phyloP scores from a whole-genome alignment of 2,888 invertebrate genomes.

The Eugnorisma glareosa region DNA sequence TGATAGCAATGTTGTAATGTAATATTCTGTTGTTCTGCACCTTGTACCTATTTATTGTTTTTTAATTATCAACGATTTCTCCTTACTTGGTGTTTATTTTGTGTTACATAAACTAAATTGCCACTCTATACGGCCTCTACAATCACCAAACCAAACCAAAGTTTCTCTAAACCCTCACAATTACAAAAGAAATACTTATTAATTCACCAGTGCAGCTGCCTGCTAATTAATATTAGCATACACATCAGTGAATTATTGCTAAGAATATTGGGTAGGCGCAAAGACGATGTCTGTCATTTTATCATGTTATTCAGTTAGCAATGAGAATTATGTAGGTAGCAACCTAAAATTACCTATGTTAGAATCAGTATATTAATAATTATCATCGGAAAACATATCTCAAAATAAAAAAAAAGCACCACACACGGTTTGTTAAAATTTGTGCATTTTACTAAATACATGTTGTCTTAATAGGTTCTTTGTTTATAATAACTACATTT shows the following conservation, averaged over 20 bases:
- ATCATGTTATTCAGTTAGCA: background rate
- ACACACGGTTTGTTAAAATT: background rate
- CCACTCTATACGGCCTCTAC: no score
- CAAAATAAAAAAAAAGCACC: background rate
- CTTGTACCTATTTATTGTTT: background rate
- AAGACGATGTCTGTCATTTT: background rate
- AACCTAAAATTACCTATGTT: background rate
- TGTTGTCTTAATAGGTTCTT: background rate
- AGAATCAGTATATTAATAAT: background rate
- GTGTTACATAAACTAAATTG: no score
- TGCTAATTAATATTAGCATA: background rate
- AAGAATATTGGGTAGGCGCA: background rate
- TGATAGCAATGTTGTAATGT: slow-evolving; percentile 16
- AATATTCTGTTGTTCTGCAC: slow-evolving; percentile 1
- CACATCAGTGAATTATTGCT: background rate
- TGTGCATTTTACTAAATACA: background rate
- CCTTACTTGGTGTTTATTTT: background rate
- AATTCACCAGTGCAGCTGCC: background rate
- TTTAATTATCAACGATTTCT: background rate
- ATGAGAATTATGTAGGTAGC: background rate
- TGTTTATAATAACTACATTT: no score
- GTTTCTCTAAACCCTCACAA: background rate
- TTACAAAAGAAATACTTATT: background rate
- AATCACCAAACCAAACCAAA: background rate
- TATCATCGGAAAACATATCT: background rate